A percentile compares a stretch with the other conserved stretches of the same genome.
Evolutionary conservation across 2,113 vertebrate species (phyloP).

Genomic region (Nymphicus hollandicus): DNA sequence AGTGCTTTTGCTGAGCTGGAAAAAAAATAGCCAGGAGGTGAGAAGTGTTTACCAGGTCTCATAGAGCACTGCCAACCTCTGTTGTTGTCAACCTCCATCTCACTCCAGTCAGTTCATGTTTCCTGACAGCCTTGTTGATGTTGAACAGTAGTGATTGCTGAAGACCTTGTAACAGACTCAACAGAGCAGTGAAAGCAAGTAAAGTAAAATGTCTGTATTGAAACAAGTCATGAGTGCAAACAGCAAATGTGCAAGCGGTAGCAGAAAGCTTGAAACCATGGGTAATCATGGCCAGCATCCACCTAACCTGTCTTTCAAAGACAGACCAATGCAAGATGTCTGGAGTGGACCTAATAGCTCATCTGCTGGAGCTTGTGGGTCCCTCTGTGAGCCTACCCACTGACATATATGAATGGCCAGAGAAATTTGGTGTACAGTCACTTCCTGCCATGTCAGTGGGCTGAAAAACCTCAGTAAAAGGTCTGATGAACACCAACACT

Average conservation of each 20-base stretch:
- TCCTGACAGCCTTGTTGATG: neutral
- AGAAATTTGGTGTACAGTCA: neutral
- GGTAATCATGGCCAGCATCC: neutral
- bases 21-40: neutral
- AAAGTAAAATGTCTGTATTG: neutral
- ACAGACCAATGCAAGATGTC: neutral
- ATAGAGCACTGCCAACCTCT: neutral
- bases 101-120: neutral
- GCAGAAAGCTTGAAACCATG: neutral
- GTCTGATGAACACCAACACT: neutral
- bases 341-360: neutral
- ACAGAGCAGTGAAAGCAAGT: neutral
- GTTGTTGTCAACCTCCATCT: neutral
- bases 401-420: fast-evolving
- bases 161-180: neutral
- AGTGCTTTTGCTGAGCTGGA: neutral
- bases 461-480: neutral
- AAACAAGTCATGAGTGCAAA: neutral
- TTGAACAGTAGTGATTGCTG: neutral
- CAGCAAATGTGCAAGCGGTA: neutral
- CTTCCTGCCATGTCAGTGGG: neutral
- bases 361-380: fast-evolving
- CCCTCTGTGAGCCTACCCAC: neutral
- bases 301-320: neutral
- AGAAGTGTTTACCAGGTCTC: neutral